These are phyloP conservation scores for Muntiacus muntjak DNA, from an alignment of 2,113 vertebrate genomes.

Conservation along the genomic window DNA sequence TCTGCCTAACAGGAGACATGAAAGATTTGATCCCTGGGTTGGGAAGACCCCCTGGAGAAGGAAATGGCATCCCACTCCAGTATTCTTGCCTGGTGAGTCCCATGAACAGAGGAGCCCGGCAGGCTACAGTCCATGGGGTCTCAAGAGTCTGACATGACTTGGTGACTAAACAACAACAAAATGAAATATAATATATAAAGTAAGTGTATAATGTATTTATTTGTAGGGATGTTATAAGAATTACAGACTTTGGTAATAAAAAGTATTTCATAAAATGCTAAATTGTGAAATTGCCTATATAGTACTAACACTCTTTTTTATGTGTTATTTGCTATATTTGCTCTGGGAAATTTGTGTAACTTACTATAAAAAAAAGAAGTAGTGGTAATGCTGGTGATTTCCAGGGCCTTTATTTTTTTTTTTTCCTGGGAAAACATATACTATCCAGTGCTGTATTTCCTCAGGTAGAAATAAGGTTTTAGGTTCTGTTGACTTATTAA, in stretches of 20 bases:
- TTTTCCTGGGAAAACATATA: background rate
- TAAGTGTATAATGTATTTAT: background rate
- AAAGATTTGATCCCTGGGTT: background rate
- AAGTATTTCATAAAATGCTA: conserved; percentile 13
- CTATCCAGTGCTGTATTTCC: background rate
- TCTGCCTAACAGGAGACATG: background rate
- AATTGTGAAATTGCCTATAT: background rate
- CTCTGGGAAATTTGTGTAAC: background rate
- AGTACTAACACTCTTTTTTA: background rate
- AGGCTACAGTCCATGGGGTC: background rate
- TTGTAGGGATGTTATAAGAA: background rate
- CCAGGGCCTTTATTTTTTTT: background rate
- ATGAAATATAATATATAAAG: background rate
- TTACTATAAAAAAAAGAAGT: background rate
- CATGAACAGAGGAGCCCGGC: background rate
- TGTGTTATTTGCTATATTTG: background rate
- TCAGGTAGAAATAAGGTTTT: background rate
- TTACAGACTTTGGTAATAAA: background rate
- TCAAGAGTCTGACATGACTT: background rate
- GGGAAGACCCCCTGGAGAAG: background rate
- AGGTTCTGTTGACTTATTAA: background rate
- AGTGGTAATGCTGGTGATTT: background rate
- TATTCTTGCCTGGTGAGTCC: background rate
- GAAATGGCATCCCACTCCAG: background rate
- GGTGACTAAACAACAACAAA: background rate